These are phyloP conservation scores for Adelognathus sp. DNA, from an alignment of 2,888 invertebrate genomes.

Conservation along the genomic window DNA sequence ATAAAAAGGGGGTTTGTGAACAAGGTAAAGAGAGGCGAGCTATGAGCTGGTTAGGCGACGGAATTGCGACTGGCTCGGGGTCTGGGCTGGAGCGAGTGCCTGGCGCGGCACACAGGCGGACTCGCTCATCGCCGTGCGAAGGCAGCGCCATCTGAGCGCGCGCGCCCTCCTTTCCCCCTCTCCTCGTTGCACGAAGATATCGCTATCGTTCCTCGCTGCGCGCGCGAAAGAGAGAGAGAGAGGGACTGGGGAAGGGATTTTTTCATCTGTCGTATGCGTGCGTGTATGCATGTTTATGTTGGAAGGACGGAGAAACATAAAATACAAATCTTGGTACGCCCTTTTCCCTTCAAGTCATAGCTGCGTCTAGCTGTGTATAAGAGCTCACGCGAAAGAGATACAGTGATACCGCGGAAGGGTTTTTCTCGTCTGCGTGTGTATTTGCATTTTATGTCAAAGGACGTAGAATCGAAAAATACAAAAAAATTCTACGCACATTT, in stretches of 20 bases:
- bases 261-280: slow-evolving; percentile 1
- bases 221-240: too few species aligned
- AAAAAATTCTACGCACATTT: too few species aligned
- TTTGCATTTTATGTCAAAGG: too few species aligned
- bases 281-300: neutral
- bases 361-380: too few species aligned
- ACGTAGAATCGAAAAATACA: too few species aligned
- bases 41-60: slow-evolving; percentile 80
- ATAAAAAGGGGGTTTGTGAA: slow-evolving; percentile 82
- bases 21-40: slow-evolving; percentile 79
- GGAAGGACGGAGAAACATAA: too few species aligned
- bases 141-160: slow-evolving; percentile 71
- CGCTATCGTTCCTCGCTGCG: slow-evolving; percentile 40
- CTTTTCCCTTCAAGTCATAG: too few species aligned
- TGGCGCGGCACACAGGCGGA: slow-evolving; percentile 86
- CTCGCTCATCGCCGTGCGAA: slow-evolving; percentile 83
- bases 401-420: too few species aligned
- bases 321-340: too few species aligned
- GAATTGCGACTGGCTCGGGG: slow-evolving; percentile 78
- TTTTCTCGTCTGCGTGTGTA: too few species aligned
- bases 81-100: slow-evolving; percentile 83
- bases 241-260: slow-evolving; percentile 15
- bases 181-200: slow-evolving; percentile 45
- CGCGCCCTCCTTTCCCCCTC: slow-evolving; percentile 61
- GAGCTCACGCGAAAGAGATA: too few species aligned